Conservation (phyloP, 2,113 vertebrate genomes). For the Alethe diademata region DNA sequence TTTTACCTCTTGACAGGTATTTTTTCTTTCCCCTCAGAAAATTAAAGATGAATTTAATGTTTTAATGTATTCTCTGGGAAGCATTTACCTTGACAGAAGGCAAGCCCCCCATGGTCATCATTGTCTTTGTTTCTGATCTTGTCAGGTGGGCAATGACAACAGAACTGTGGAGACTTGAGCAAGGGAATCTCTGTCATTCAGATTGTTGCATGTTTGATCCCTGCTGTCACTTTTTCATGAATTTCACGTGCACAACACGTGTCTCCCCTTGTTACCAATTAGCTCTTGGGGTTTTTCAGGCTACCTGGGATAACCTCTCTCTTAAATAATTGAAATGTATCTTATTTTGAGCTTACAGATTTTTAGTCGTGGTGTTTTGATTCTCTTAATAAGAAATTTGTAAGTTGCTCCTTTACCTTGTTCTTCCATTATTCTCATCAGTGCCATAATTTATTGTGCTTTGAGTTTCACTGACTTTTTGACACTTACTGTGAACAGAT, state of each 20-base stretch:
- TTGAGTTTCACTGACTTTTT: not conserved
- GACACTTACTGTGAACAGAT: not conserved
- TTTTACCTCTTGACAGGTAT: not conserved
- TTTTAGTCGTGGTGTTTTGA: not conserved
- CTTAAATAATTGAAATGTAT: not conserved
- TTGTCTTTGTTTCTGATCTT: not conserved
- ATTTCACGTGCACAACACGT: not conserved
- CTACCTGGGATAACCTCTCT: not conserved
- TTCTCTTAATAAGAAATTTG: not conserved
- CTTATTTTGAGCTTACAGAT: not conserved
- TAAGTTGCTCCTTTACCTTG: not conserved
- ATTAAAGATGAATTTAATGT: constrained; percentile 11
- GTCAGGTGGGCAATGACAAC: not conserved
- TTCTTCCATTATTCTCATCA: not conserved
- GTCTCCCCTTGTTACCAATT: not conserved
- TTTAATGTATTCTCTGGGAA: not conserved
- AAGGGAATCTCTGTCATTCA: constrained; percentile 22
- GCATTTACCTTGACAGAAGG: constrained; percentile 9
- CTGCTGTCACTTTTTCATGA: not conserved
- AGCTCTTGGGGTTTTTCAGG: not conserved
- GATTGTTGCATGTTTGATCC: not conserved
- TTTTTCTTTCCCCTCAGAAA: not conserved
- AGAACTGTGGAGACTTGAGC: not conserved
- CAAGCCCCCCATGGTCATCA: not conserved
- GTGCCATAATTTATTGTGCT: not conserved